Evolutionary conservation across 2,888 invertebrate species (phyloP).

Genomic region (Chloroclystis v-ata): DNA sequence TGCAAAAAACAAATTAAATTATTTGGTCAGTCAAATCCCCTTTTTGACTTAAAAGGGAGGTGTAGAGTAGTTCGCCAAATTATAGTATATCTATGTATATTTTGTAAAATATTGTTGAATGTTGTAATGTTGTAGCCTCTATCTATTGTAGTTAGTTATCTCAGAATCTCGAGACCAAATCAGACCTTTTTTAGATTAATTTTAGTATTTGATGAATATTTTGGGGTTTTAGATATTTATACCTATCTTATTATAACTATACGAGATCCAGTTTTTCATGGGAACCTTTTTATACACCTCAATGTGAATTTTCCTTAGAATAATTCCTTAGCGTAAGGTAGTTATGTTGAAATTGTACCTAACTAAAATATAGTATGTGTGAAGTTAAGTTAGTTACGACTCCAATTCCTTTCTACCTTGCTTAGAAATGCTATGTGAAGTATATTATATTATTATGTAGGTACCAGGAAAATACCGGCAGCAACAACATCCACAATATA

Average conservation of each 20-base stretch:
- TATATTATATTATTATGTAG: too few relatives aligned
- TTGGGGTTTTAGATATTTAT: constrained; percentile 71
- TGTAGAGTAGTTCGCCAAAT: constrained; percentile 23
- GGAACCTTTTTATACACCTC: constrained; percentile 67
- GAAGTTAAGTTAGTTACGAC: not conserved
- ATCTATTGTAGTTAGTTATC: constrained; percentile 51
- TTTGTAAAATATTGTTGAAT: constrained; percentile 71
- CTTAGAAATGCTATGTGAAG: not conserved
- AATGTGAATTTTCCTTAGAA: constrained; percentile 65
- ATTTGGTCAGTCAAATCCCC: too few relatives aligned
- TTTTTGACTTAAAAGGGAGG: not conserved
- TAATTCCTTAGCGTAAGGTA: constrained; percentile 55
- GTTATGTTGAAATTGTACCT: constrained; percentile 37
- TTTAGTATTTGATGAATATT: constrained; percentile 46
- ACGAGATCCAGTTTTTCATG: constrained; percentile 61
- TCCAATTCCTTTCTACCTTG: constrained; percentile 10
- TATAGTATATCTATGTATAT: constrained; percentile 60
- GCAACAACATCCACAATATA: too few relatives aligned
- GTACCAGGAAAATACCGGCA: too few relatives aligned
- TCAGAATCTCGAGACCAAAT: constrained; percentile 75
- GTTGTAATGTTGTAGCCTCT: constrained; percentile 46
- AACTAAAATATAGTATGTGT: not conserved
- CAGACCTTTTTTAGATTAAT: constrained; percentile 67
- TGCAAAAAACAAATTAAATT: too few relatives aligned
- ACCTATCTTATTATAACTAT: constrained; percentile 58